Evolutionary conservation across 2,888 invertebrate species (phyloP), one percentile per base, ranked within the genome.

Genomic region (Eurytoma californica): DNA sequence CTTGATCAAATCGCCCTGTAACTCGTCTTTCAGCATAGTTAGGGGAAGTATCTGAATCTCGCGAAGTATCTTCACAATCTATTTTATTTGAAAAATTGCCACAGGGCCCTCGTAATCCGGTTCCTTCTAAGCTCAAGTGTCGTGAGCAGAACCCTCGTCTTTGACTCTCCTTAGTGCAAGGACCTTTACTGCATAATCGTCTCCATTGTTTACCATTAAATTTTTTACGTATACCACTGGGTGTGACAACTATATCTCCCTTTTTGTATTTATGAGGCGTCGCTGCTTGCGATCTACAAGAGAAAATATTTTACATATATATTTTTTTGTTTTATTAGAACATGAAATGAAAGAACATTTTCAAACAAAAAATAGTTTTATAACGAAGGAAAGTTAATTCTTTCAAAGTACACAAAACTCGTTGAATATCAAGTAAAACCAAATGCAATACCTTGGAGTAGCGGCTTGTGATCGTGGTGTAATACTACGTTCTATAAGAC

Each of bases 141-240:
- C 99, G 92, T 28, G 99, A 99, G 91, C 99, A 99, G 91, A 94
- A 99, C 57, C 99, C 99, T 84, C 98, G 93, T 57, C 99, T 93
- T 91, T 99, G 99, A 87, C 98, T 98, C 93, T 99, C 99, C 92
- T 97, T 97, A 55, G 95, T 95, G 91, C 98, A 99, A 76, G 97
- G 96, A 87, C 97, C 97, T 90, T 96, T 97, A 80, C 98, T 98
- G 92, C 99, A 99, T 82, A 99, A 93, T 86, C 99, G 93, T 82
- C 99, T 93, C 99, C 99, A 99, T 90, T 99, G 99, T 91, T 99
- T 99, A 55, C 99, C 99, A 92, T 99, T 99, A 91, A 98, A 99
- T 92, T 99, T 99, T 92, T 99, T 99, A 16, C 98, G 93, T 86
- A 99, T 98, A 83, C 99, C 99, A 85, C 96, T 97, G 3, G 97